These are phyloP conservation scores for Dinomys branickii DNA, from an alignment of 2,113 vertebrate genomes.

Conservation along the genomic window DNA sequence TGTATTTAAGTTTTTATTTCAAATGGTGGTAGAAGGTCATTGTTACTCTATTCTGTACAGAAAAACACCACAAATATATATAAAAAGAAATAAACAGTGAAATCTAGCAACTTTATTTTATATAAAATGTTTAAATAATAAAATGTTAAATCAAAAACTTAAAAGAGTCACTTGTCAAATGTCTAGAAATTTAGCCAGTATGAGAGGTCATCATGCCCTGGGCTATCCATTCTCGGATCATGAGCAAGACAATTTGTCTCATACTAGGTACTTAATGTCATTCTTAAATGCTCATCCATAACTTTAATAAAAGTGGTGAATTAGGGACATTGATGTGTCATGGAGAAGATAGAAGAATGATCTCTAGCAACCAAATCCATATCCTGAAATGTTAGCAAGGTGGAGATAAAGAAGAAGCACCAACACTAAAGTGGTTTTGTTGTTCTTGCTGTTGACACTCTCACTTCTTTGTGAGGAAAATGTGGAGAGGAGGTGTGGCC, in stretches of 20 bases:
- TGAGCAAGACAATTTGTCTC: neutral
- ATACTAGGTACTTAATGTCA: neutral
- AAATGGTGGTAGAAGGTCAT: neutral
- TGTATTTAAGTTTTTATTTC: neutral
- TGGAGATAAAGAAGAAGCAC: neutral
- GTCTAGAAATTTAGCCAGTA: neutral
- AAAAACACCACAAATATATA: neutral
- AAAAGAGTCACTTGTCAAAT: neutral
- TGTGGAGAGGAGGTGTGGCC: rapidly evolving
- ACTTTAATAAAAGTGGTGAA: neutral
- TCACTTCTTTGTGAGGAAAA: neutral
- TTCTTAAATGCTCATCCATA: neutral
- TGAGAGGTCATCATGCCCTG: neutral
- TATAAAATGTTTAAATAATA: neutral
- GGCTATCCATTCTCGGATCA: neutral
- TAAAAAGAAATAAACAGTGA: neutral
- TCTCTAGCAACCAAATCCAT: neutral
- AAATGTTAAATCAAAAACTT: neutral
- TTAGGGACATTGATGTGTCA: neutral
- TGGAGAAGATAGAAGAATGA: neutral
- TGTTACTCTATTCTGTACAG: neutral
- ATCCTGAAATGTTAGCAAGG: neutral
- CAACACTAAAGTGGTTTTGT: neutral
- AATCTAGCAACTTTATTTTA: neutral
- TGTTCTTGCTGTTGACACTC: neutral